Evolutionary conservation across 2,113 vertebrate species (phyloP).

Genomic region (Australoheros scitulus): DNA sequence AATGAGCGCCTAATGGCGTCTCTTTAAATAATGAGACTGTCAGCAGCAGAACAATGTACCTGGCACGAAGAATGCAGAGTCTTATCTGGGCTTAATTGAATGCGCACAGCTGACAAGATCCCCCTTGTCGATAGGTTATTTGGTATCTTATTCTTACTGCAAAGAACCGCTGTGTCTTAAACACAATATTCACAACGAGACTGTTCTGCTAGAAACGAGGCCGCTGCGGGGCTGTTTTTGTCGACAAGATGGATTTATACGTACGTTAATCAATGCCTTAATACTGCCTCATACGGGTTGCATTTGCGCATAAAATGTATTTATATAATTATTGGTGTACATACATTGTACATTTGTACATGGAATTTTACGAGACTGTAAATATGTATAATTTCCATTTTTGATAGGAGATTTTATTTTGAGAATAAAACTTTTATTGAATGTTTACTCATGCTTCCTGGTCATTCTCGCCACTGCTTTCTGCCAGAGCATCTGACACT

Average conservation of each 20-base stretch:
- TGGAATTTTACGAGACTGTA: slow-evolving; percentile 90
- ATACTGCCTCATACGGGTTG: slow-evolving; percentile 90
- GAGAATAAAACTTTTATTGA: slow-evolving; percentile 92
- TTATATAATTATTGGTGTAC: slow-evolving; percentile 94
- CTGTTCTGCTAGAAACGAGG: slow-evolving; percentile 13
- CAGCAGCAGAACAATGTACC: slow-evolving; percentile 70
- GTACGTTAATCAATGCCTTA: slow-evolving; percentile 58
- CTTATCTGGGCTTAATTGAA: slow-evolving; percentile 63
- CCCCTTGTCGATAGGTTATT: slow-evolving; percentile 28
- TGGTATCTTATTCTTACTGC: slow-evolving; percentile 27
- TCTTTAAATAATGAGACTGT: slow-evolving; percentile 62
- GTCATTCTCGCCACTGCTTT: slow-evolving; percentile 13
- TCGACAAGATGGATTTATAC: neutral
- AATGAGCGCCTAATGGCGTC: slow-evolving; percentile 68
- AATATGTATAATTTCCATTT: slow-evolving; percentile 89
- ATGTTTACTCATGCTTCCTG: slow-evolving; percentile 13
- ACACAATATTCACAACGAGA: slow-evolving; percentile 31
- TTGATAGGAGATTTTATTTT: slow-evolving; percentile 94
- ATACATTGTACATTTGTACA: slow-evolving; percentile 90
- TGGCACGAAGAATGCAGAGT: slow-evolving; percentile 51
- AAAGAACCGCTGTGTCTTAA: slow-evolving; percentile 67
- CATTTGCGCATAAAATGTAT: slow-evolving; percentile 82
- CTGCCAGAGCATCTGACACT: neutral
- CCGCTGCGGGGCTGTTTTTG: neutral
- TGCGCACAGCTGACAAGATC: slow-evolving; percentile 50